phyloP scores from a whole-genome alignment of 2,113 vertebrate genomes.

The Atherinomorus stipes region DNA sequence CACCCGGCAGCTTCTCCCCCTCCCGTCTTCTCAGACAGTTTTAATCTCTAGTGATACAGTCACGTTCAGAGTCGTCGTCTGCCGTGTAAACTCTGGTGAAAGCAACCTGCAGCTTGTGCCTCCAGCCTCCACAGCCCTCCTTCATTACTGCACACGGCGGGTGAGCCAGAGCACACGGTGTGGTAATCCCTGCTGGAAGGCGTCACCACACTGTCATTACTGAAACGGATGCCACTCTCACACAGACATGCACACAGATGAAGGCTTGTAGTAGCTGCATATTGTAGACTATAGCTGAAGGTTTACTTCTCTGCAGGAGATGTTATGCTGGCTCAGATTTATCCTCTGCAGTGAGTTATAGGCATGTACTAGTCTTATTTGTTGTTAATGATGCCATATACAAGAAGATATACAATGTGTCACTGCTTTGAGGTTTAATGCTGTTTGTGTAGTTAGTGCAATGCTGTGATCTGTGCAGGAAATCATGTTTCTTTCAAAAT shows the following conservation, averaged over 20 bases:
- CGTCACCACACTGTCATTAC: slow-evolving; percentile 54
- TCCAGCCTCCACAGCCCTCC: slow-evolving; percentile 41
- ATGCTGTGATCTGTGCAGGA: neutral
- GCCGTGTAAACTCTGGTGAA: slow-evolving; percentile 47
- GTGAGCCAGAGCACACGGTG: slow-evolving; percentile 50
- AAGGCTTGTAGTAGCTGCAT: slow-evolving; percentile 25
- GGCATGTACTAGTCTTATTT: slow-evolving; percentile 22
- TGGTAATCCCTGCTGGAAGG: slow-evolving; percentile 66
- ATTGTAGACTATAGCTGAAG: slow-evolving; percentile 29
- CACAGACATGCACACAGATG: slow-evolving; percentile 20
- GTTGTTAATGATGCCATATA: slow-evolving; percentile 27
- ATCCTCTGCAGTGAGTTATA: slow-evolving; percentile 33
- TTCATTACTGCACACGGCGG: slow-evolving; percentile 64
- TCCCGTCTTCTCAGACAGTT: slow-evolving; percentile 30
- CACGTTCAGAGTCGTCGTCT: slow-evolving; percentile 57
- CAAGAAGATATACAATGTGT: neutral
- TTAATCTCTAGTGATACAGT: slow-evolving; percentile 61
- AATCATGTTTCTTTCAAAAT: neutral
- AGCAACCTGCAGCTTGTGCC: slow-evolving; percentile 34
- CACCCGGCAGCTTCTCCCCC: neutral
- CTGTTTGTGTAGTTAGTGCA: slow-evolving; percentile 8
- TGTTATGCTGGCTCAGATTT: slow-evolving; percentile 24
- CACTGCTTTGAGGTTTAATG: slow-evolving; percentile 14
- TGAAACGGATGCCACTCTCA: slow-evolving; percentile 44
- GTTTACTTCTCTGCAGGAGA: slow-evolving; percentile 52